Percentiles rank a stretch among this genome's conserved stretches.
These are phyloP conservation scores for Nasonia oneida DNA, from an alignment of 2,888 invertebrate genomes.

Conservation along the genomic window DNA sequence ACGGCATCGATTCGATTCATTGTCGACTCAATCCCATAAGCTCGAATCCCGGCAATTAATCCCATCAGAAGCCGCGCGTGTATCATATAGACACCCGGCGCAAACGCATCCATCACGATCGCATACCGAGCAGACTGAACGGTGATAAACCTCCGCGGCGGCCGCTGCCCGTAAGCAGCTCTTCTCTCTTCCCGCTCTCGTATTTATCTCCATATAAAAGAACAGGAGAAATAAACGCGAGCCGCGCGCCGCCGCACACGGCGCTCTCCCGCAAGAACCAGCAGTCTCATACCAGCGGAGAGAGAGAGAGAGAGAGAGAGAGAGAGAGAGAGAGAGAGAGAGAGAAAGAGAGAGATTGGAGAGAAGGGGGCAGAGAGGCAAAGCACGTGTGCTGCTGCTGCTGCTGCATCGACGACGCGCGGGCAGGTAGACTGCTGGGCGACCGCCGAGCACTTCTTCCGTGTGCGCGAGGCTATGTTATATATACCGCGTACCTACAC, in stretches of 20 bases:
- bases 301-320: conserved; percentile 59
- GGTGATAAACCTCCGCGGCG: not conserved
- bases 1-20: conserved; percentile 2
- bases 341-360: conserved; percentile 58
- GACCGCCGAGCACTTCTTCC: conserved; percentile 63
- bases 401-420: conserved; percentile 59
- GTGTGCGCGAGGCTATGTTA: not conserved
- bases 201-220: conserved; percentile 21
- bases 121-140: not conserved
- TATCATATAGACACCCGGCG: conserved; percentile 21
- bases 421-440: conserved; percentile 78
- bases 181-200: not conserved
- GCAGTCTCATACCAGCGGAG: conserved; percentile 8
- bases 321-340: not conserved
- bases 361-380: conserved; percentile 44
- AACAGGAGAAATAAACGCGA: conserved; percentile 37
- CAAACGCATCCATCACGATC: not conserved
- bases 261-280: conserved; percentile 31
- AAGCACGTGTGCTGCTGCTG: not conserved
- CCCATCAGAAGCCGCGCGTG: conserved; percentile 8
- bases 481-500: not conserved
- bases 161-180: conserved; percentile 20
- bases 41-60: conserved; percentile 32
- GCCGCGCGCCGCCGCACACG: conserved; percentile 37
- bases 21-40: conserved; percentile 8